These are phyloP conservation scores for Sciurus niger DNA, from an alignment of 2,113 vertebrate genomes.

Conservation along the genomic window DNA sequence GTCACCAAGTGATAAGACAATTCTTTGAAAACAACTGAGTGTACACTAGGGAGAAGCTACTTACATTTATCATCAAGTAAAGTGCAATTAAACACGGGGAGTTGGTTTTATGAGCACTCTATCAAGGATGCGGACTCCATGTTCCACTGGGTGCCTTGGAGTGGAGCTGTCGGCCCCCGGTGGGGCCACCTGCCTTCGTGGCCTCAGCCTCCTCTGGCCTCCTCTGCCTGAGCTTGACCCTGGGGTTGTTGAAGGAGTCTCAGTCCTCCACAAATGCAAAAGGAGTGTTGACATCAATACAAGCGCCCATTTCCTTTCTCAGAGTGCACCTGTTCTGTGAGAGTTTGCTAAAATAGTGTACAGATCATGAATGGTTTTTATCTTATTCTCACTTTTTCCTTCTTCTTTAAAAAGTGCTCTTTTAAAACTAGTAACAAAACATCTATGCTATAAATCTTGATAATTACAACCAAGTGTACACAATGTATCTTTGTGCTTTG, in stretches of 20 bases:
- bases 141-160: too few species aligned
- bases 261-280: not conserved
- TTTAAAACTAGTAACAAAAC: not conserved
- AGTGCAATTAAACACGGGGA: not conserved
- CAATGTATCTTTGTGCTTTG: rapidly evolving
- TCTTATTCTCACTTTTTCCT: not conserved
- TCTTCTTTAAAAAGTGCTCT: not conserved
- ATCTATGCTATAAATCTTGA: too few species aligned
- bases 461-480: not conserved
- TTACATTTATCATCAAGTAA: not conserved
- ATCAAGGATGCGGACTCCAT: rapidly evolving
- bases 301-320: not conserved
- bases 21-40: not conserved
- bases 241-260: rapidly evolving
- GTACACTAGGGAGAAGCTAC: not conserved
- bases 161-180: rapidly evolving
- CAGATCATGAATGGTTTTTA: not conserved
- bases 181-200: too few species aligned
- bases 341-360: not conserved
- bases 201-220: rapidly evolving
- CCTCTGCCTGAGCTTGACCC: too few species aligned
- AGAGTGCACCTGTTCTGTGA: not conserved
- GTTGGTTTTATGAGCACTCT: not conserved
- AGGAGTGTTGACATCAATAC: rapidly evolving
- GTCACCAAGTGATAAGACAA: not conserved